Base-by-base conservation (phyloP, 2,113 vertebrate species). In the Spilogale gracilis region DNA sequence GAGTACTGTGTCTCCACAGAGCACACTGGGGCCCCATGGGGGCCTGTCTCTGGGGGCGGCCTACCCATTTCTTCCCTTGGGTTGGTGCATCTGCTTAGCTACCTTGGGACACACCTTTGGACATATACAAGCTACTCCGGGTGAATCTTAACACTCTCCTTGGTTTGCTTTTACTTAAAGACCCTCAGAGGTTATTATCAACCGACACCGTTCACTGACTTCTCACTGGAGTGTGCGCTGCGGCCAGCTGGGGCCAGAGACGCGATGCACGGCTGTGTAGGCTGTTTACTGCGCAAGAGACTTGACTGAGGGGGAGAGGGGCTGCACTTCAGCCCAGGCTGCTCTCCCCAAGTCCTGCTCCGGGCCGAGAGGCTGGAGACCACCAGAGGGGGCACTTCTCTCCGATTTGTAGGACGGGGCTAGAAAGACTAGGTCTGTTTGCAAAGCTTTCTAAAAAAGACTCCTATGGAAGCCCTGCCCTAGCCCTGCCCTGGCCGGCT, bases 1-100 rank as follows among this genome's bases (percentile, higher is more conserved):
- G 11, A n/a, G 60, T 27, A 54, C 5, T 14, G 0, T 13, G 17
- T 45, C 73, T 87, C 74, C 56, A 7, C 1, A 2, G 56, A 6
- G 38, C 16, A n/a, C 0, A 10, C 11, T 23, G 52, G 4, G 32
- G 89, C 43, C 78, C 45, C 76, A 14, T 0, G 0, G 18, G 21
- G 48, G 30, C 43, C 88, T 21, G 11, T 38, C 60, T 60, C n/a
- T 43, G 61, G 1, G 43, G 43, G 43, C 18, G 20, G 25, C 91
- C 27, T 20, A 60, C 52, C 79, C 2, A 23, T 21, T 27, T 69
- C 85, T 73, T 69, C 54, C 32, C n/a, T 63, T 6, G 1, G 32
- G 25, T 2, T 54, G 89, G 69, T 9, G 61, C 21, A 38, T n/a
- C 67, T 11, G 17, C 54, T 63, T 38, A 74, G 65, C 81, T 25